These are phyloP conservation scores for Spinus olivaceus DNA, from an alignment of 2,797 vertebrate genomes.

Conservation along the genomic window DNA sequence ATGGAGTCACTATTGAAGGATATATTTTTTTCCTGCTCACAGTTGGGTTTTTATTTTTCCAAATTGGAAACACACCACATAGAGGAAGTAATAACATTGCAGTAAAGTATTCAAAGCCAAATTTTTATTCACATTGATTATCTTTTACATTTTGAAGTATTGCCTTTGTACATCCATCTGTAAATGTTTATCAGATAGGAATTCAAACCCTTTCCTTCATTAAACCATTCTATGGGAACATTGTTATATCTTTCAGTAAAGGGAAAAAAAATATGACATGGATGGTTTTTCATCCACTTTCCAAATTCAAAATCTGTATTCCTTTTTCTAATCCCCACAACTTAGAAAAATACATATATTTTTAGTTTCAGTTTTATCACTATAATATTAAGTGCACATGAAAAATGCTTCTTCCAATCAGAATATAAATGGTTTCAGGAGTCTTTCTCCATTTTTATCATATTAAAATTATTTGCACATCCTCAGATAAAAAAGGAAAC, in stretches of 20 bases:
- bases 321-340: not conserved
- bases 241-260: not conserved
- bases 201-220: slow-evolving; percentile 44
- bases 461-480: not conserved
- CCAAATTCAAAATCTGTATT: slow-evolving; percentile 25
- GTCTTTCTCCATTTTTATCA: not conserved
- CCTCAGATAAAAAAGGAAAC: not conserved
- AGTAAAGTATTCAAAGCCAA: slow-evolving; percentile 66
- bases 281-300: slow-evolving; percentile 18
- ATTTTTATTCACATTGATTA: slow-evolving; percentile 70
- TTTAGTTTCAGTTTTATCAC: not conserved
- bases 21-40: not conserved
- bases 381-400: not conserved
- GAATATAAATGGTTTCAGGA: not conserved
- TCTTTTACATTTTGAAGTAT: slow-evolving; percentile 70
- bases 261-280: not conserved
- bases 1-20: slow-evolving; percentile 46
- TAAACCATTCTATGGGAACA: slow-evolving; percentile 41
- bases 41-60: slow-evolving; percentile 57
- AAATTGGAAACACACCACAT: slow-evolving; percentile 71
- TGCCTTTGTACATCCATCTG: slow-evolving; percentile 65
- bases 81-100: slow-evolving; percentile 68
- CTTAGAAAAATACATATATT: not conserved
- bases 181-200: slow-evolving; percentile 63
- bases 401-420: not conserved